Percentiles rank a stretch among this genome's conserved stretches.
These are phyloP conservation scores for Drosophila siamana DNA, from an alignment of 2,888 invertebrate genomes.

Conservation along the genomic window DNA sequence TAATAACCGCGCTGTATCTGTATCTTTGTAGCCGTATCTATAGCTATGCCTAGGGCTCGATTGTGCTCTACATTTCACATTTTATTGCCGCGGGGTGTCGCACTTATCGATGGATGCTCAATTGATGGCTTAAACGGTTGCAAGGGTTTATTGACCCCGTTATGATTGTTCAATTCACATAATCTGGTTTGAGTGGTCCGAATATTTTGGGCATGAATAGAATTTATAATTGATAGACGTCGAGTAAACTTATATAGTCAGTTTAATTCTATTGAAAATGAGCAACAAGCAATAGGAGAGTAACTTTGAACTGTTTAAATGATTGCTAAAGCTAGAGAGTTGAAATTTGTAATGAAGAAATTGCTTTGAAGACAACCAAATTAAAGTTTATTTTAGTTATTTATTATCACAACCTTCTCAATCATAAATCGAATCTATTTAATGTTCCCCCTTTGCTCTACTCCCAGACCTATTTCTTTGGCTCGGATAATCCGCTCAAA, in stretches of 20 bases:
- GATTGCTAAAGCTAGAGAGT: neutral
- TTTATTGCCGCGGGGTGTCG: slow-evolving; percentile 6
- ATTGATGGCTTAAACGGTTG: slow-evolving; percentile 48
- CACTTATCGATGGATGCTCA: slow-evolving; percentile 38
- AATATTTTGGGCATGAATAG: slow-evolving; percentile 57
- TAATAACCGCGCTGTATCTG: slow-evolving; percentile 8
- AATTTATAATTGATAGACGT: slow-evolving; percentile 58
- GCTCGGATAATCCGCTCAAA: slow-evolving; percentile 92
- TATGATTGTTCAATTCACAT: slow-evolving; percentile 30
- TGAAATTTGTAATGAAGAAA: neutral
- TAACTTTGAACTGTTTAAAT: neutral
- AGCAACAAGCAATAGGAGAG: neutral
- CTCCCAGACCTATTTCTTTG: slow-evolving; percentile 92
- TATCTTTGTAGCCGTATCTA: slow-evolving; percentile 2
- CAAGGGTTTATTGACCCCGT: slow-evolving; percentile 66
- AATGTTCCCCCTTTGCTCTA: neutral
- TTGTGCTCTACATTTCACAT: slow-evolving; percentile 36
- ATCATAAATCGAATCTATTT: neutral
- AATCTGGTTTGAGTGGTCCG: slow-evolving; percentile 46
- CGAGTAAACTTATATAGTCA: neutral
- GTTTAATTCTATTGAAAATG: neutral
- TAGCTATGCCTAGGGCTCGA: slow-evolving; percentile 10
- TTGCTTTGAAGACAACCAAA: neutral
- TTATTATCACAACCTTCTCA: neutral
- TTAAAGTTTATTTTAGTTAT: neutral